Base-by-base conservation (phyloP, 64 coral and sea anemone genomes). In the Platygyra sinensis region DNA sequence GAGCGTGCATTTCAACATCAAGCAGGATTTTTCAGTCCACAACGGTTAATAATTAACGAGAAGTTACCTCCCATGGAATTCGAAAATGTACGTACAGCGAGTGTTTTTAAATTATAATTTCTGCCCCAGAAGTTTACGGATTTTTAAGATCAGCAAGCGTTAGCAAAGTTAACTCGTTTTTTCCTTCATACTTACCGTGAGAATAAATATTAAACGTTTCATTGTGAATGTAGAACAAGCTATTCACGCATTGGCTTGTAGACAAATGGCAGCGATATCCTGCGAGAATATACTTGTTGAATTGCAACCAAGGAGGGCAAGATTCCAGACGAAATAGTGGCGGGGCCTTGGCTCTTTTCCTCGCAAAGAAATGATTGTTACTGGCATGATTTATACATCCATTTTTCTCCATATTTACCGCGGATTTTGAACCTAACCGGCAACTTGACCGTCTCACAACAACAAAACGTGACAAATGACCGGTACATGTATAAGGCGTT, bases 141-240 rank as follows among this genome's bases (percentile, higher is more conserved):
- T 22, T 49, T 85, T 33, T 28, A 14, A 57, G 10, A 14, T 39
- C 31, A 22, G 10, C 31, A 62, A 24, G 51, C 28, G 28, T 76
- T 46, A 57, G 46, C 17, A 30, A 5, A 57, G 42, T 0, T 20
- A 57, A 59, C n/a, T 36, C 29, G 2, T 51, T 54, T 17, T 30
- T 42, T 4, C 17, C 81, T 61, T n/a, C n/a, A 20, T 11, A 75
- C 96, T 86, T 80, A 98, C 96, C 96, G 27, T 98, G 96, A 14
- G 93, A 91, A 28, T 95, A 98, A 73, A 98, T 92, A 72, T 98
- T 98, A 13, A 98, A 63, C 3, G 87, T 90, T 93, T 98, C 96
- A 33, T 98, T 98, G 54, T 98, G 96, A 8, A 98, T 67, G 83
- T 98, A 93, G 67, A 94, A 90, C 57, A 98, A 86, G 73, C 96